Base-by-base conservation (phyloP, 2,888 invertebrate species). In the Siphonodentalium dalli region DNA sequence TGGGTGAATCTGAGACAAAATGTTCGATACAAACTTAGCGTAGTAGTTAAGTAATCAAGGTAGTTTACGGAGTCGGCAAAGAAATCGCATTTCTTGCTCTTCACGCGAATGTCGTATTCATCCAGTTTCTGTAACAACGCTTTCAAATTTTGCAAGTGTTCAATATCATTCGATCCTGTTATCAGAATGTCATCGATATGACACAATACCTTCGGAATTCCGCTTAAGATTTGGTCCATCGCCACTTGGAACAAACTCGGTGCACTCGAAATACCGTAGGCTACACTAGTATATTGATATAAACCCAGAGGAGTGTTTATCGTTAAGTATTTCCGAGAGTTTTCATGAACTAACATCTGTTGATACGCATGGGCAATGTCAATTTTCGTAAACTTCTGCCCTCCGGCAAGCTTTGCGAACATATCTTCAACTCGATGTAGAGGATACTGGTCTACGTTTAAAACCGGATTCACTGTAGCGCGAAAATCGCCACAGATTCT, bases 361-460 rank as follows among this genome's bases (percentile, higher is more conserved):
- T 35, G 38, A 43, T 63, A 63, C 11, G 62, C 60, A 38, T 60
- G 59, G 2, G 43, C 26, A 27, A 60, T 29, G 42, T 65, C 60
- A 9, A 65, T 29, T 42, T 58, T 58, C 15, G 54, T 61, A 39
- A 63, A 65, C 28, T 56, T 52, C 33, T 59, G 8, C 13, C 60
- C 58, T n/a, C 58, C 50, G 13, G 56, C 51, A 13, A 58, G 39
- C 11, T 21, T 39, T 7, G 57, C 60, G 49, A 65, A 63, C 75
- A 69, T 58, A 61, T 54, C 66, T 39, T 66, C 59, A 50, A 55
- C 53, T 52, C 53, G 58, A 53, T 60, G 58, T 54, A 70, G 43
- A 48, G 50, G 51, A 54, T 62, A 54, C 34, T 68, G 65, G 33
- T 71, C 69, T 21, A 66, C 69, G 23, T 60, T 49, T n/a, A 74